Evolutionary conservation across 2,888 invertebrate species (phyloP).

Genomic region (Gonocerus acuteangulatus): DNA sequence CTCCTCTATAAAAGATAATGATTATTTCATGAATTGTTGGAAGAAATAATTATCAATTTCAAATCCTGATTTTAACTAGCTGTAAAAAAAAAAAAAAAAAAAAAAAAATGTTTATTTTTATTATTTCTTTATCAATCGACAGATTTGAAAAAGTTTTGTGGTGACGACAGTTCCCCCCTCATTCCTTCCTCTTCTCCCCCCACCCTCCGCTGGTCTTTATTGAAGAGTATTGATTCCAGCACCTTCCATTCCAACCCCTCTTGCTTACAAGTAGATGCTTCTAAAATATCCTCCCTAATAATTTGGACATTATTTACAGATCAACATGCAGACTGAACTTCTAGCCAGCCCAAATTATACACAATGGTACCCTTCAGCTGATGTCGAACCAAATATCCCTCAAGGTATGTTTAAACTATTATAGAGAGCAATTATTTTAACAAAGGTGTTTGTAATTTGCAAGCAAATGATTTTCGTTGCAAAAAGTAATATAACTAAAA

Average conservation of each 20-base stretch:
- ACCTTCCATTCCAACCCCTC: neutral
- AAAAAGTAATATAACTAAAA: neutral
- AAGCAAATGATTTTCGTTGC: neutral
- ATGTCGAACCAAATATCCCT: slow-evolving; percentile 30
- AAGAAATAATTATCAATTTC: no score
- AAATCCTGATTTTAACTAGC: no score
- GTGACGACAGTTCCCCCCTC: no score
- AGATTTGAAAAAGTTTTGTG: no score
- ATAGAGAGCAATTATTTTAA: neutral
- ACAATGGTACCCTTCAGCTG: slow-evolving; percentile 22
- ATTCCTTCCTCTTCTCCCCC: no score
- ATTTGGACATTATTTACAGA: neutral
- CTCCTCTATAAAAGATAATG: no score
- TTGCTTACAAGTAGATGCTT: neutral
- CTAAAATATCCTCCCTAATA: neutral
- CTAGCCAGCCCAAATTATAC: slow-evolving; percentile 33
- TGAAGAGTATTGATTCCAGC: no score
- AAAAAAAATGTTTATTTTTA: no score
- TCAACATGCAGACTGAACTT: slow-evolving; percentile 33
- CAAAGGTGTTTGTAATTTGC: neutral
- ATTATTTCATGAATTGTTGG: no score
- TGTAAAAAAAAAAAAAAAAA: no score
- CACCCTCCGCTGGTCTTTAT: no score
- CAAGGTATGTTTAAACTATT: slow-evolving; percentile 24
- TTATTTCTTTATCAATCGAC: no score